Evolutionary conservation across 2,888 invertebrate genomes (phyloP).

Genomic region (Clivina fossor): DNA sequence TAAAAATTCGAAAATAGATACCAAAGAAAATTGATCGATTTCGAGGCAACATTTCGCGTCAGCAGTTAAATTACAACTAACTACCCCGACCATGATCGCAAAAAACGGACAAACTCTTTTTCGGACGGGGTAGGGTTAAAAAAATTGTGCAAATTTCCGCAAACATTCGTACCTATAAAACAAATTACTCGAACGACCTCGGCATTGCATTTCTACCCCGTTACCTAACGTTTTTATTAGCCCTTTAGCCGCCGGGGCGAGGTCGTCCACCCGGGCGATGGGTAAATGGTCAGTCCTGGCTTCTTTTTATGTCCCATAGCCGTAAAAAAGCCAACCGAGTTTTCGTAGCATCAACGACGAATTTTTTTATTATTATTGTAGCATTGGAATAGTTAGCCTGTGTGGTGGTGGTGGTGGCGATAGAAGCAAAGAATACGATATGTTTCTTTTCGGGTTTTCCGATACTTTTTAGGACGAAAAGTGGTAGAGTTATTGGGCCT

Average conservation of each 20-base stretch:
- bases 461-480: constrained; percentile 1
- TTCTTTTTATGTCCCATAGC: constrained; percentile 24
- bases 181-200: constrained; percentile 29
- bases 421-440: constrained; percentile 1
- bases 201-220: constrained; percentile 26
- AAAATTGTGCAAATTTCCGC: constrained; percentile 31
- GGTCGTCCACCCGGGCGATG: constrained; percentile 37
- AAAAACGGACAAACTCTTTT: constrained; percentile 23
- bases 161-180: constrained; percentile 29
- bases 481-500: neutral
- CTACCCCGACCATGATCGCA: neutral
- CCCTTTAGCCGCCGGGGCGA: constrained; percentile 44
- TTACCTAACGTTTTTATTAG: constrained; percentile 44
- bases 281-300: constrained; percentile 10
- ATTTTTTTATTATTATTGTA: constrained; percentile 28
- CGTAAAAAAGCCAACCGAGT: constrained; percentile 5
- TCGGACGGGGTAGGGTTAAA: no score
- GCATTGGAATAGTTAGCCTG: constrained; percentile 7
- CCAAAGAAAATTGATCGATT: no score
- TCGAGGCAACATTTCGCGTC: no score
- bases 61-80: no score
- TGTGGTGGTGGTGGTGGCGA: neutral
- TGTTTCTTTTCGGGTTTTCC: neutral
- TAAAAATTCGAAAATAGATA: no score
- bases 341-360: constrained; percentile 7